Percentiles rank a stretch among this genome's conserved stretches.
Evolutionary conservation across 1,140 invertebrate species (phyloP).

Genomic region (Galendromus occidentalis): DNA sequence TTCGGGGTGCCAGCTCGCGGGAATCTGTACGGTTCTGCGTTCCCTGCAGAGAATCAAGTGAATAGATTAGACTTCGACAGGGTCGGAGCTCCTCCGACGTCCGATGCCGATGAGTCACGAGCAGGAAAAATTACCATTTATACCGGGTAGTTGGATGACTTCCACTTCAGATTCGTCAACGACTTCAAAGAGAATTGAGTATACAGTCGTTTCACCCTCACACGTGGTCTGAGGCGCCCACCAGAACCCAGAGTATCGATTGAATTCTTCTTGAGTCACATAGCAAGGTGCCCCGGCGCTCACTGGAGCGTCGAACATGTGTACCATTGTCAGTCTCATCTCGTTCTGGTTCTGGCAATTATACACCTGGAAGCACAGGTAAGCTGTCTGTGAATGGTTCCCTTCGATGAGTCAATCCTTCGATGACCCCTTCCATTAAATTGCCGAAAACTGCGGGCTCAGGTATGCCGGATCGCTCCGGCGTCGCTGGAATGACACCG

Average conservation of each 20-base stretch:
- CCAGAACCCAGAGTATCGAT: constrained; percentile 86
- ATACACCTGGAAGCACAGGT: neutral
- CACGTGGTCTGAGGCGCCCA: constrained; percentile 53
- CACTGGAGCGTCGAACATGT: constrained; percentile 53
- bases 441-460: too few relatives aligned
- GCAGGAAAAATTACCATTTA: neutral
- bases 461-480: too few relatives aligned
- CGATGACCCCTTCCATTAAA: too few relatives aligned
- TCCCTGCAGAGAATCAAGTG: constrained; percentile 41
- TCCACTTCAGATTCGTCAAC: constrained; percentile 86
- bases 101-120: neutral
- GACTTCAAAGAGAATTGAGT: constrained; percentile 83
- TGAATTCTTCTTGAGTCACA: constrained; percentile 96
- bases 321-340: neutral
- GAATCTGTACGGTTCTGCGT: constrained; percentile 73
- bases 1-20: constrained; percentile 63
- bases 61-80: neutral
- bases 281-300: constrained; percentile 84
- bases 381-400: too few relatives aligned
- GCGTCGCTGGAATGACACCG: too few relatives aligned
- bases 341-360: neutral
- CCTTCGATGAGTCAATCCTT: too few relatives aligned
- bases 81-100: neutral
- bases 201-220: constrained; percentile 37
- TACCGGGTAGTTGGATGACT: constrained; percentile 54